A percentile compares a stretch with the other conserved stretches of the same genome.
Conservation (phyloP, 2,888 invertebrate species). For the Pandemis cinnamomeana region DNA sequence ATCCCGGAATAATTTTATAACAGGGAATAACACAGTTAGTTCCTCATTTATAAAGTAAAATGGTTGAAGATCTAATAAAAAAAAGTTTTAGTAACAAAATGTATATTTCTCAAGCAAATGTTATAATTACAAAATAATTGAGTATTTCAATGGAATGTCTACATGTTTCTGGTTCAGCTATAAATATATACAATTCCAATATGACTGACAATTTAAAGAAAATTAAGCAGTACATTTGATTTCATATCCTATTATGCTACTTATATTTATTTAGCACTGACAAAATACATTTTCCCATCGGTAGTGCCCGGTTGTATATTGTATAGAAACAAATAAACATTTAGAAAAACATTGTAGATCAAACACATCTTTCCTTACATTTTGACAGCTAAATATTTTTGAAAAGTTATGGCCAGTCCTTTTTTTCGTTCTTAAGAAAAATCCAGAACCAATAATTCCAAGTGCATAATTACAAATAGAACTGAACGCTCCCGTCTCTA, state of each 20-base stretch:
- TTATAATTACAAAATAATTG: constrained; percentile 1
- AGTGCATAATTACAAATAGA: not conserved
- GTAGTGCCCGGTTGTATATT: constrained; percentile 27
- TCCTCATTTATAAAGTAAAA: not conserved
- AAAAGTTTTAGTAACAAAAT: not conserved
- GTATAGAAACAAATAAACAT: constrained; percentile 20
- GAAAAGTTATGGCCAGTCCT: not conserved
- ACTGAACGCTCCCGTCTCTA: not conserved
- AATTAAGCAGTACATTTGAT: constrained; percentile 55
- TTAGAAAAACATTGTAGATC: not conserved
- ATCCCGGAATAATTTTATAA: too few relatives aligned
- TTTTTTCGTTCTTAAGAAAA: too few relatives aligned
- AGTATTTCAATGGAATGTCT: constrained; percentile 2
- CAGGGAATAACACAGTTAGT: too few relatives aligned
- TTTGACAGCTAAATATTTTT: not conserved
- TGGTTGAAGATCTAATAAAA: not conserved
- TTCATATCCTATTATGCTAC: constrained; percentile 63
- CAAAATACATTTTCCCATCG: constrained; percentile 43
- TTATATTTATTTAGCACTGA: constrained; percentile 55
- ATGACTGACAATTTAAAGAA: constrained; percentile 58
- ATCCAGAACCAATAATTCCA: too few relatives aligned
- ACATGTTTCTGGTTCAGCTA: constrained; percentile 39
- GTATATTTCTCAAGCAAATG: constrained; percentile 1
- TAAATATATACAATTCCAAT: constrained; percentile 61
- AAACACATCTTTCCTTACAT: constrained; percentile 7